Base-by-base conservation (phyloP, 2,113 vertebrate genomes). In the Catharus minimus region DNA sequence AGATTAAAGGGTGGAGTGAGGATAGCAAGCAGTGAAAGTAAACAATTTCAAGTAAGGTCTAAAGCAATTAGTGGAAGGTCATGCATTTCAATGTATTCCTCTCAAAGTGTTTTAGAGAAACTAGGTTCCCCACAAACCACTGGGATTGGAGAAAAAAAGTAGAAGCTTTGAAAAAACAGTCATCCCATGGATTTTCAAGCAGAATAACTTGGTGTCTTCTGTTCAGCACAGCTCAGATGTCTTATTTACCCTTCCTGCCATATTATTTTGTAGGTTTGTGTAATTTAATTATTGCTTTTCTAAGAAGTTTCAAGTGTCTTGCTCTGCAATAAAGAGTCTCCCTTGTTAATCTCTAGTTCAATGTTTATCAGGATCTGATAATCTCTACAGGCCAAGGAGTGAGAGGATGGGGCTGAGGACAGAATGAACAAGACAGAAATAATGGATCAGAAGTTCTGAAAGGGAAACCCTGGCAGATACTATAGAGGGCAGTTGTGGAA, bases 1-100 rank as follows among this genome's bases (percentile, higher is more conserved):
- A 86, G 77, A 89, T 82, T 90, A 73, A 84, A 86, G 50, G 81
- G 66, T 84, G 17, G 26, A 10, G 19, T n/a, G 43, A 95, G 75
- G 85, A 44, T n/a, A 88, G 64, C 44, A 66, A 69, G 61, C 44
- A 86, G 88, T 41, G 86, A 93, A 95, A 92, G 90, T 68, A 81
- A 90, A 90, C 74, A 38, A n/a, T 87, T 90, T 82, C 66, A 69
- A 11, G 19, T 65, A 32, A 90, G 27, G 47, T 62, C n/a, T 50
- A 84, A 61, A 82, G 74, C 43, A 82, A 16, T 86, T 89, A 75
- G 10, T 82, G 38, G 24, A 65, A 84, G 58, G 66, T 90, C 62
- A 49, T 10, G 20, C 4, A 2, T 90, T 90, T 88, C 55, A 74
- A 61, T 47, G 18, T 56, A 39, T 57, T 67, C 26, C 27, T 75